Percentiles rank a stretch among this genome's conserved stretches.
Conservation (phyloP, 2,888 invertebrate genomes). For the Brenthis ino region DNA sequence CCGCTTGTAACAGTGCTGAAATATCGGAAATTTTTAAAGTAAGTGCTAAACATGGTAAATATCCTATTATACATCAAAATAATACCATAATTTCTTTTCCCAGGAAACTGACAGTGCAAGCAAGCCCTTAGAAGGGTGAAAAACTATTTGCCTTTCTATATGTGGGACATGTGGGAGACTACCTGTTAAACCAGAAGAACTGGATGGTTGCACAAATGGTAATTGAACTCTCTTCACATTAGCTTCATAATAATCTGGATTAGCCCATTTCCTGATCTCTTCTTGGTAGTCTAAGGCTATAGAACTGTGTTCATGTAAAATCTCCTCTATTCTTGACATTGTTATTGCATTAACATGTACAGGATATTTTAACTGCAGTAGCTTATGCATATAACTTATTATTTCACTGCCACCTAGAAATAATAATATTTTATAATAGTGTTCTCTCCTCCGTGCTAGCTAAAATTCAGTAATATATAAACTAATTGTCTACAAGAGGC, state of each 20-base stretch:
- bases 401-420: constrained; percentile 89
- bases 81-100: no score
- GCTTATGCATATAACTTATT: constrained; percentile 90
- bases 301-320: constrained; percentile 90
- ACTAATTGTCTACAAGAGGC: no score
- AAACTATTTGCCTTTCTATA: no score
- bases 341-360: constrained; percentile 94
- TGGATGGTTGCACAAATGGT: constrained; percentile 87
- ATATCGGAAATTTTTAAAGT: no score
- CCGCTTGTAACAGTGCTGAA: no score
- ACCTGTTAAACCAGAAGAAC: constrained; percentile 83
- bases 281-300: constrained; percentile 90
- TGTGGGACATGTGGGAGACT: not conserved
- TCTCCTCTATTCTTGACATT: constrained; percentile 92
- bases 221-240: constrained; percentile 93
- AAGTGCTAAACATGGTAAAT: no score
- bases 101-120: no score
- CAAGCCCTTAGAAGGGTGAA: no score
- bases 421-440: not conserved
- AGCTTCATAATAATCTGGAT: constrained; percentile 90
- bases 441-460: no score
- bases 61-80: no score
- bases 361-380: constrained; percentile 96
- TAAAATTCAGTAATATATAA: no score
- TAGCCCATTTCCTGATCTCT: constrained; percentile 91